phyloP scores from a whole-genome alignment of 2,113 vertebrate species.

The Nycticorax nycticorax region DNA sequence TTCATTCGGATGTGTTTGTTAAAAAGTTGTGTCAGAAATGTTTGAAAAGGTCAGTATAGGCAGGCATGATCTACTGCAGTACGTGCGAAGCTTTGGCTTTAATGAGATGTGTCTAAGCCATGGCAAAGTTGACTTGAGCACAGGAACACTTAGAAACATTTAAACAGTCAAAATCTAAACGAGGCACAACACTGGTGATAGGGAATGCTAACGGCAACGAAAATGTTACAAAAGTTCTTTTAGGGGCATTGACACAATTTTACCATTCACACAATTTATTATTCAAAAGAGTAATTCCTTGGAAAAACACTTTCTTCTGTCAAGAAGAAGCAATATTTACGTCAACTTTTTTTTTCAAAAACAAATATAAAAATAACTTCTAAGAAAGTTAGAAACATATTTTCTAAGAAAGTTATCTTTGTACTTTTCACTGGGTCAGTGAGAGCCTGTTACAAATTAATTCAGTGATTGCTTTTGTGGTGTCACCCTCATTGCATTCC shows the following conservation, averaged over 20 bases:
- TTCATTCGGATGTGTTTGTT: neutral
- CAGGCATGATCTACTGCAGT: neutral
- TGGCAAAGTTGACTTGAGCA: neutral
- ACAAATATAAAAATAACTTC: neutral
- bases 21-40: constrained; percentile 29
- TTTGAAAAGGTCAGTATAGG: neutral
- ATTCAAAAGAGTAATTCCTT: neutral
- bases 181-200: neutral
- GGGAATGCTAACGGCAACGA: neutral
- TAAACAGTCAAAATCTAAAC: neutral
- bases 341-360: neutral
- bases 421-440: neutral
- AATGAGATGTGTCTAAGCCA: neutral
- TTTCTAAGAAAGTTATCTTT: neutral
- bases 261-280: neutral
- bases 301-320: neutral
- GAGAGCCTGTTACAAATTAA: neutral
- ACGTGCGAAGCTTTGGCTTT: neutral
- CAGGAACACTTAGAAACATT: neutral
- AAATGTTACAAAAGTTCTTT: neutral
- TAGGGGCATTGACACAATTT: accelerated
- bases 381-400: neutral
- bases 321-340: neutral
- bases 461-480: neutral
- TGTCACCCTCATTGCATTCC: neutral